Evolutionary conservation across 1,140 invertebrate genomes (phyloP).

Genomic region (Ylistrum balloti): DNA sequence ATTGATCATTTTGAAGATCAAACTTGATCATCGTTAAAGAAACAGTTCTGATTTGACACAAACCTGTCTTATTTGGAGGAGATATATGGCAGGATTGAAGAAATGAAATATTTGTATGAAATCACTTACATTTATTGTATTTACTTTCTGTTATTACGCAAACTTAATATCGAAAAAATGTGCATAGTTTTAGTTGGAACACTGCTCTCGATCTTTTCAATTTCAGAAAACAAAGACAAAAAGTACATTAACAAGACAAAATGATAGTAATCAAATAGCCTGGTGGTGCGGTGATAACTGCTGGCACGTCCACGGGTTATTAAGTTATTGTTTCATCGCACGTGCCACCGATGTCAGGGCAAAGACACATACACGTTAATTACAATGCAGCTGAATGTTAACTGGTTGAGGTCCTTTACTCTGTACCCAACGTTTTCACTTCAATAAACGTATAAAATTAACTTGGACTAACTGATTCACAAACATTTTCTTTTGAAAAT

Average conservation of each 20-base stretch:
- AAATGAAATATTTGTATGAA: neutral
- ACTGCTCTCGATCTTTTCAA: neutral
- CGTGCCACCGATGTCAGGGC: neutral
- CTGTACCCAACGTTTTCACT: neutral
- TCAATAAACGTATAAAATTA: neutral
- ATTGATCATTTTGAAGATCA: neutral
- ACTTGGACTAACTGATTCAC: neutral
- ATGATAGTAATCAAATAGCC: slow-evolving; percentile 22
- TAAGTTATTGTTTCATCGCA: slow-evolving; percentile 39
- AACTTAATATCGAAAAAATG: neutral
- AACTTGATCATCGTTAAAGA: neutral
- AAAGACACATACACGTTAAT: neutral
- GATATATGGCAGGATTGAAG: neutral
- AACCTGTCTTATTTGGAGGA: neutral
- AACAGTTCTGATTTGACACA: neutral
- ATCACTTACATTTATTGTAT: neutral
- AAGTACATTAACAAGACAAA: slow-evolving; percentile 9
- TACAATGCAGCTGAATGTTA: neutral
- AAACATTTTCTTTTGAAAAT: too few relatives aligned
- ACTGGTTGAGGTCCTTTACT: neutral
- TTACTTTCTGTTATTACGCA: neutral
- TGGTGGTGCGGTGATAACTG: neutral
- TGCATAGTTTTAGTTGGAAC: neutral
- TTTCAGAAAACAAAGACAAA: slow-evolving; percentile 22
- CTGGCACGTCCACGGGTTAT: neutral